Percentiles rank a stretch among this genome's conserved stretches.
phyloP scores from a whole-genome alignment of 2,113 vertebrate genomes.

The Calypte anna region DNA sequence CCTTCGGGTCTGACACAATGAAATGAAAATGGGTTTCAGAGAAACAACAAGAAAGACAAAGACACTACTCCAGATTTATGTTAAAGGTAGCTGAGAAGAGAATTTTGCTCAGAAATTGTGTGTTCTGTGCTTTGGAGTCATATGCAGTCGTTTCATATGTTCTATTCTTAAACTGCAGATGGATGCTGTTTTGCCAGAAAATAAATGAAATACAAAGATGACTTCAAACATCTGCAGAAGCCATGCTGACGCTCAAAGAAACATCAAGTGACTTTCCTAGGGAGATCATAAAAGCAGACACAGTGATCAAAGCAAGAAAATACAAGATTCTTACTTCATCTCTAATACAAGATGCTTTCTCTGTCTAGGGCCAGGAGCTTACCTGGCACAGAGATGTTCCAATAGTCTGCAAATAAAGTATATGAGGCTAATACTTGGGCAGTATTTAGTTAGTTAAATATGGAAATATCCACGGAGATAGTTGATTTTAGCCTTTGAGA shows the following conservation, averaged over 20 bases:
- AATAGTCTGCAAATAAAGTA: background rate
- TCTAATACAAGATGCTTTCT: background rate
- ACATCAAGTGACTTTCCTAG: background rate
- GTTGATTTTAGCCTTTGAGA: background rate
- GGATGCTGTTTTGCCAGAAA: conserved; percentile 14
- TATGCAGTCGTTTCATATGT: background rate
- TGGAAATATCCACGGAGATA: background rate
- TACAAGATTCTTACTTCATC: background rate
- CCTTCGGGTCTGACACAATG: background rate
- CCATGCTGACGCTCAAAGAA: background rate
- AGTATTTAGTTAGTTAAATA: background rate
- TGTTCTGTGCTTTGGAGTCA: background rate
- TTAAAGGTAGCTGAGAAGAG: background rate
- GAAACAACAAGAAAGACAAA: background rate
- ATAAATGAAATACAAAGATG: conserved; percentile 7
- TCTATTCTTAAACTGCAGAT: conserved; percentile 26
- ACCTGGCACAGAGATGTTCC: background rate
- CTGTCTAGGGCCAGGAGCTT: background rate
- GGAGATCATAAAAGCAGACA: background rate
- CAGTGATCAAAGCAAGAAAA: background rate
- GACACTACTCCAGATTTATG: background rate
- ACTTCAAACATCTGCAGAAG: conserved; percentile 28
- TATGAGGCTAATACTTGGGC: background rate
- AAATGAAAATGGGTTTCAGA: background rate
- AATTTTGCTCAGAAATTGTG: background rate